Conservation (phyloP, 1,140 invertebrate genomes). For the Bombus fervidus region DNA sequence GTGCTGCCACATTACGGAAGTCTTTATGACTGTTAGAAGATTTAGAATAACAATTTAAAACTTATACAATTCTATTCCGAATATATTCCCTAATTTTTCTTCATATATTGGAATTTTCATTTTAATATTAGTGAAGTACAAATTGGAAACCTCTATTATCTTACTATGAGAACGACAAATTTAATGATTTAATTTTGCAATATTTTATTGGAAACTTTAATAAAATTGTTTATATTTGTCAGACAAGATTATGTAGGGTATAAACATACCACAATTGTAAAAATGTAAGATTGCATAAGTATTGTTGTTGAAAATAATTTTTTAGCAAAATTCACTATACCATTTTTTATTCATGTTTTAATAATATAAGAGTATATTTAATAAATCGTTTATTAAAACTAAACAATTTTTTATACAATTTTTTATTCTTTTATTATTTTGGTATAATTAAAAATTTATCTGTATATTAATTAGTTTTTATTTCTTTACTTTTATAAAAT, state of each 20-base stretch:
- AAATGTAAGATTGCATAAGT: background rate
- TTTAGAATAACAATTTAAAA: background rate
- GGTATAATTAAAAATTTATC: background rate
- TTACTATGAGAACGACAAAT: background rate
- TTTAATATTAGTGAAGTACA: background rate
- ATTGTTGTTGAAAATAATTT: background rate
- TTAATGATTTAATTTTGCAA: background rate
- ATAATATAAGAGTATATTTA: background rate
- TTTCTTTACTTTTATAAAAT: background rate
- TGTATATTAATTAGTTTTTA: background rate
- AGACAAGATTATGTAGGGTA: background rate
- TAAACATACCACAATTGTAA: background rate
- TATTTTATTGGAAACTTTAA: background rate
- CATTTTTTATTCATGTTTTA: background rate
- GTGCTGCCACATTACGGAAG: constrained; percentile 15
- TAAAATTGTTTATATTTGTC: background rate
- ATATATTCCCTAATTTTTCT: background rate
- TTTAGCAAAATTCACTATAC: background rate
- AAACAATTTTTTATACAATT: background rate
- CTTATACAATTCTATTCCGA: background rate
- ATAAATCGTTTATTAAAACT: background rate
- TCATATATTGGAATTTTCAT: background rate
- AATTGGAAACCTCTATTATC: background rate
- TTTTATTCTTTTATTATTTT: background rate
- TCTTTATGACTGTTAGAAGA: too few relatives aligned